These are phyloP conservation scores for Thyatira batis DNA, from an alignment of 2,888 invertebrate genomes.

Conservation along the genomic window DNA sequence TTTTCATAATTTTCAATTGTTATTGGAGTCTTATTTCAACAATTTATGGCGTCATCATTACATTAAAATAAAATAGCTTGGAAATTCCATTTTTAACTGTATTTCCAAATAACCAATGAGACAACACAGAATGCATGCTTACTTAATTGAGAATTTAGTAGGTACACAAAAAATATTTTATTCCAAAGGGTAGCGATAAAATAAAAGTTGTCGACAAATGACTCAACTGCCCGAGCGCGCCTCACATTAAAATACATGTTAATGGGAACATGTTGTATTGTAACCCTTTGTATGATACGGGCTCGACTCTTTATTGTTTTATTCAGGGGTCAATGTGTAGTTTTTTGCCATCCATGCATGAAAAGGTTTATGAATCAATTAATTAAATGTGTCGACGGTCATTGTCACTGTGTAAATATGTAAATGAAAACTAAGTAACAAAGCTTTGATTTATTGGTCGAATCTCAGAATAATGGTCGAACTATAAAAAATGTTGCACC, in stretches of 20 bases:
- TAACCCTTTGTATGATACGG: constrained; percentile 69
- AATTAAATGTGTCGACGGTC: constrained; percentile 80
- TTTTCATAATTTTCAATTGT: no score
- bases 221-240: constrained; percentile 66
- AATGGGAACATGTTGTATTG: constrained; percentile 74
- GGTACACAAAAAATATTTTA: constrained; percentile 42
- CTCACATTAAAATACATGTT: constrained; percentile 68
- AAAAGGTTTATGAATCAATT: constrained; percentile 81
- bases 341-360: constrained; percentile 64
- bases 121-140: neutral
- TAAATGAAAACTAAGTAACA: constrained; percentile 72
- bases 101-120: neutral
- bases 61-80: no score
- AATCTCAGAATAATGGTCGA: constrained; percentile 46
- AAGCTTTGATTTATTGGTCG: constrained; percentile 74
- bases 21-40: no score
- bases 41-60: no score
- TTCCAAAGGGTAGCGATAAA: constrained; percentile 50
- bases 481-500: constrained; percentile 52
- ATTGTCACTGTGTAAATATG: constrained; percentile 79
- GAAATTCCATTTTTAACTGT: no score
- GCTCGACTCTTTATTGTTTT: constrained; percentile 72
- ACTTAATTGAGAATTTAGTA: constrained; percentile 15
- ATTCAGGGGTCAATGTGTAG: constrained; percentile 75
- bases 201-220: constrained; percentile 72